These are phyloP conservation scores for Diarsia dahlii DNA, from an alignment of 2,888 invertebrate species.

Conservation along the genomic window DNA sequence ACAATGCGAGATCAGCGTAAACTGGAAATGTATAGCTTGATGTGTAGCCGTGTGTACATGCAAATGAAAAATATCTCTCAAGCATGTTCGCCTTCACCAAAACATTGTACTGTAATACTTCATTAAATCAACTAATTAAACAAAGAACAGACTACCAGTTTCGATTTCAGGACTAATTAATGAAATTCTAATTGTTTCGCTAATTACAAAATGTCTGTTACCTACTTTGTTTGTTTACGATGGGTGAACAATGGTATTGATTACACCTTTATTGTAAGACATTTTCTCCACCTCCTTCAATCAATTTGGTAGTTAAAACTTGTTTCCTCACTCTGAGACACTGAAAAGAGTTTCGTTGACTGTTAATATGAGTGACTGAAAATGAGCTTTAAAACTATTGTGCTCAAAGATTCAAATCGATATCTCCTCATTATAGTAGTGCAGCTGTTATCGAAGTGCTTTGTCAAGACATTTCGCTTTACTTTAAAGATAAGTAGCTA, in stretches of 20 bases:
- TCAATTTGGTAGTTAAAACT: background rate
- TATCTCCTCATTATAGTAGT: background rate
- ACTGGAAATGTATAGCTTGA: too few relatives aligned
- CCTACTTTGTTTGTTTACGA: constrained; percentile 7
- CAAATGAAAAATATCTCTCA: too few relatives aligned
- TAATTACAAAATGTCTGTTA: constrained; percentile 1
- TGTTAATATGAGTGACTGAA: background rate
- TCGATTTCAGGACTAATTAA: constrained; percentile 21
- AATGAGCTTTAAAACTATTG: background rate
- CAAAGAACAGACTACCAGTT: background rate
- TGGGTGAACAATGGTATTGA: background rate
- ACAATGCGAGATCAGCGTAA: too few relatives aligned
- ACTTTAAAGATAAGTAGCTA: background rate
- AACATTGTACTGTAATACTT: too few relatives aligned
- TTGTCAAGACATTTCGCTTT: background rate
- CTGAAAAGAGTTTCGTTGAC: background rate
- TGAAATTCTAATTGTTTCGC: constrained; percentile 12
- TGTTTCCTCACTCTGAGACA: background rate
- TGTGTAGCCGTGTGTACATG: too few relatives aligned
- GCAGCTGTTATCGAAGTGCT: background rate
- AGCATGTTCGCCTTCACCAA: too few relatives aligned
- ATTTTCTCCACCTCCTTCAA: background rate
- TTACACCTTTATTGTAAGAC: background rate
- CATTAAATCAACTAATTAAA: constrained; percentile 11
- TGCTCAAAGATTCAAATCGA: background rate